Percentiles rank a stretch among this genome's conserved stretches.
phyloP scores from a whole-genome alignment of 2,113 vertebrate species.

The Haliaeetus leucogaster region DNA sequence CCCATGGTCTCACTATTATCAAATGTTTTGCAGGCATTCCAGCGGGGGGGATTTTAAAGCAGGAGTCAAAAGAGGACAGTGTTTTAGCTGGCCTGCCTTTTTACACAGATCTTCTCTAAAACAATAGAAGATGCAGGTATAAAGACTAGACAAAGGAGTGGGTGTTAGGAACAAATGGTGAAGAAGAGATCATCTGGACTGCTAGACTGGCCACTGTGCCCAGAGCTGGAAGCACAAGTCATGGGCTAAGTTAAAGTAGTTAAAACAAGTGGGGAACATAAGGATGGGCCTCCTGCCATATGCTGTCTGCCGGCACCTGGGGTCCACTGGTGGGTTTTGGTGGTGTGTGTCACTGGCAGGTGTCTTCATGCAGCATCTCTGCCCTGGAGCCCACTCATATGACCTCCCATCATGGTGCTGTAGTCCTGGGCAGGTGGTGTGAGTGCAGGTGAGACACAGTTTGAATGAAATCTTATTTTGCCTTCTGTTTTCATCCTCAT shows the following conservation, averaged over 20 bases:
- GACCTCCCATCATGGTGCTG: neutral
- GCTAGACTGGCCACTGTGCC: neutral
- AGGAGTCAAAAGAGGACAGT: neutral
- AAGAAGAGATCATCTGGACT: neutral
- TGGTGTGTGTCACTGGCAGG: neutral
- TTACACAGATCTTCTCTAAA: neutral
- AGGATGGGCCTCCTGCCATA: neutral
- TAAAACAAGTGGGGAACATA: neutral
- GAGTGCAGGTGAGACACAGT: neutral
- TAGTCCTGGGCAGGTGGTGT: neutral
- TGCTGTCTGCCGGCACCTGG: neutral
- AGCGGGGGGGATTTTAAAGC: neutral
- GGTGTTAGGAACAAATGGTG: neutral
- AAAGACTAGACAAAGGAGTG: neutral
- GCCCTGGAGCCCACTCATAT: neutral
- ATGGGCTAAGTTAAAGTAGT: neutral
- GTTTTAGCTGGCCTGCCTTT: neutral
- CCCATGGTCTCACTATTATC: neutral
- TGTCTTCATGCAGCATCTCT: neutral
- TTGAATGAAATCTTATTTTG: neutral
- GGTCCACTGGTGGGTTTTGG: neutral
- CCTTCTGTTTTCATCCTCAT: neutral
- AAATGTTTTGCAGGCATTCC: neutral
- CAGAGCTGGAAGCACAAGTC: neutral
- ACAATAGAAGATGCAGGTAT: neutral